A percentile compares a stretch with the other conserved stretches of the same genome.
These are phyloP conservation scores for Orchestes rusci DNA, from an alignment of 2,888 invertebrate species.

Conservation along the genomic window DNA sequence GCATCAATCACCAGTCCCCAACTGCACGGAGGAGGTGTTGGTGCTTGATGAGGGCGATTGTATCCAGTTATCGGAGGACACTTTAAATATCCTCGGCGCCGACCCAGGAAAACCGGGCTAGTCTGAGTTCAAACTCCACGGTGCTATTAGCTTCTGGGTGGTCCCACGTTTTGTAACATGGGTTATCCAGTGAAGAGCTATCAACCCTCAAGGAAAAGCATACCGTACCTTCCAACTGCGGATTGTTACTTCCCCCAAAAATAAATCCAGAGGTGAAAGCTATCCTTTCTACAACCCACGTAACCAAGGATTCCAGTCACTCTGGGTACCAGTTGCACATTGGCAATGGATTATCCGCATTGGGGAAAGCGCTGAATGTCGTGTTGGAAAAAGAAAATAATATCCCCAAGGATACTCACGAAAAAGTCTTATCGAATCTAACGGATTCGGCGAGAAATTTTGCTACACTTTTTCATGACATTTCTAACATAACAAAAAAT, in stretches of 20 bases:
- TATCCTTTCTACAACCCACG: slow-evolving; percentile 2
- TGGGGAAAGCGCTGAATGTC: slow-evolving; percentile 9
- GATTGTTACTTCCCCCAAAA: neutral
- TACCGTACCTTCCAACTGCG: slow-evolving; percentile 7
- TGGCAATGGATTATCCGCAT: slow-evolving; percentile 9
- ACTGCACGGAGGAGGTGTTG: neutral
- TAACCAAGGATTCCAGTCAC: slow-evolving; percentile 8
- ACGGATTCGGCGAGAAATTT: neutral
- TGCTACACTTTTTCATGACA: neutral
- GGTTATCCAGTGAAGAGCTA: slow-evolving; percentile 4
- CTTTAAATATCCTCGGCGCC: slow-evolving; percentile 3
- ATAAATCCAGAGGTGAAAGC: slow-evolving; percentile 6
- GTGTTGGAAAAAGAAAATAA: neutral
- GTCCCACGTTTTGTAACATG: neutral
- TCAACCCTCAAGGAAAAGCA: slow-evolving; percentile 1
- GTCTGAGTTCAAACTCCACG: neutral
- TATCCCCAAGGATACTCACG: neutral
- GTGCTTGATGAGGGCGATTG: slow-evolving; percentile 3
- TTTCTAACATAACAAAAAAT: neutral
- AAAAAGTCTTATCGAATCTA: neutral
- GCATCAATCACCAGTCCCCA: too few species aligned
- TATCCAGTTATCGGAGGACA: slow-evolving; percentile 2
- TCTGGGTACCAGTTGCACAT: slow-evolving; percentile 9
- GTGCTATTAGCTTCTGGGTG: slow-evolving; percentile 4
- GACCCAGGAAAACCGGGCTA: slow-evolving; percentile 5